A percentile compares a stretch with the other conserved stretches of the same genome.
Evolutionary conservation across 2,113 vertebrate species (phyloP).

Genomic region (Oxyura jamaicensis): DNA sequence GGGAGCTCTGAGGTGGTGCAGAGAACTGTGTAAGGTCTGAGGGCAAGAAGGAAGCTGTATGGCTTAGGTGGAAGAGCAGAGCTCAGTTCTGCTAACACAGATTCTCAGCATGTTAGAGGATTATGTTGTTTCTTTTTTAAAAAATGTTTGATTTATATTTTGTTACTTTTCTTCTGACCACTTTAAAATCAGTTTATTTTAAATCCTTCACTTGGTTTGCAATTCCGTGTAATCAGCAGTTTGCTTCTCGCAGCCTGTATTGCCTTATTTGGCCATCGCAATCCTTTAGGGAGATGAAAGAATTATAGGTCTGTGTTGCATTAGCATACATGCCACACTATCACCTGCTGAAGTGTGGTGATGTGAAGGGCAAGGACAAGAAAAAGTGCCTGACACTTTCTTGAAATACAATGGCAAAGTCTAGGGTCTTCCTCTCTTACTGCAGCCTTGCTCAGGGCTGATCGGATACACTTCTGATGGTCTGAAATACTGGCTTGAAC

Average conservation of each 20-base stretch:
- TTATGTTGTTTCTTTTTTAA: background rate
- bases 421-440: background rate
- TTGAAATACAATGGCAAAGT: background rate
- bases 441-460: background rate
- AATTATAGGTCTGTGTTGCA: background rate
- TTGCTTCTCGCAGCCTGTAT: background rate
- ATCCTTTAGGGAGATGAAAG: background rate
- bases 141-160: constrained; percentile 36
- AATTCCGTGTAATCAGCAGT: background rate
- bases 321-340: background rate
- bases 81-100: background rate
- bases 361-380: background rate
- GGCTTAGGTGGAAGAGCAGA: background rate
- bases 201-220: constrained; percentile 9
- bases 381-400: background rate
- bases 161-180: constrained; percentile 17
- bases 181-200: constrained; percentile 36
- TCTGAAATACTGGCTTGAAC: background rate
- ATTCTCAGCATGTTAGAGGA: background rate
- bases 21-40: background rate
- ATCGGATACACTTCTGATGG: background rate
- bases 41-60: background rate
- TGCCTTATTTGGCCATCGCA: constrained; percentile 36
- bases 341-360: background rate
- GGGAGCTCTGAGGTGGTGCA: background rate